Conservation (phyloP, 2,888 invertebrate species). For the Rotaria socialis region DNA sequence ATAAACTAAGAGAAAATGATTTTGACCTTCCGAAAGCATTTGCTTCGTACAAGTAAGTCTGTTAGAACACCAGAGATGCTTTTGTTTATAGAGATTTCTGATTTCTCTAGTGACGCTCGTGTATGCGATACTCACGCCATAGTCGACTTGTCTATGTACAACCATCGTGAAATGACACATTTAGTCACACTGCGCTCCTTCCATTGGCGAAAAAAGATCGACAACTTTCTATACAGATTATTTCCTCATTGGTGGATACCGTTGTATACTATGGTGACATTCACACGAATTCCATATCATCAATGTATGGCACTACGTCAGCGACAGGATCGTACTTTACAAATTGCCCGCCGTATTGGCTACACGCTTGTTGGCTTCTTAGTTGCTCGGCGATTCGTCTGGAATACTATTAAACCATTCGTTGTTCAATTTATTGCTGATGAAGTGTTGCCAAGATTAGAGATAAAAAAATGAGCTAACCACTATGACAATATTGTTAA, state of each 20-base stretch:
- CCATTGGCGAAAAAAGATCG: slow-evolving; percentile 74
- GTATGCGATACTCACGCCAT: slow-evolving; percentile 82
- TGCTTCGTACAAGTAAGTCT: background rate
- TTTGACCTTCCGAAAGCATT: background rate
- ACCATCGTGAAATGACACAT: slow-evolving; percentile 80
- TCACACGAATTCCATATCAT: slow-evolving; percentile 79
- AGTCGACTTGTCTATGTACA: slow-evolving; percentile 91
- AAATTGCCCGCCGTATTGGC: background rate
- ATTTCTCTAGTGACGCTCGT: slow-evolving; percentile 60
- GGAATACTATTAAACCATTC: background rate
- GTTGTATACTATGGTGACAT: slow-evolving; percentile 82
- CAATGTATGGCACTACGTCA: slow-evolving; percentile 74
- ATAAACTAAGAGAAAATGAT: slow-evolving; percentile 22
- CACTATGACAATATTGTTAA: too few relatives aligned
- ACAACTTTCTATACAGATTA: slow-evolving; percentile 71
- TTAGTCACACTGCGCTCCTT: slow-evolving; percentile 79
- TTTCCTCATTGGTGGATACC: slow-evolving; percentile 81
- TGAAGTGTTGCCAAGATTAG: background rate
- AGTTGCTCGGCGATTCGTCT: background rate
- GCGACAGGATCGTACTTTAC: slow-evolving; percentile 77
- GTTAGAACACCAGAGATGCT: background rate
- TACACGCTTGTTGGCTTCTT: background rate
- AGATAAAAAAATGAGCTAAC: too few relatives aligned
- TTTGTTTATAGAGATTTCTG: background rate
- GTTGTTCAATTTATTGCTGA: background rate